phyloP scores from a whole-genome alignment of 2,797 vertebrate genomes.

The Miichthys miiuy region DNA sequence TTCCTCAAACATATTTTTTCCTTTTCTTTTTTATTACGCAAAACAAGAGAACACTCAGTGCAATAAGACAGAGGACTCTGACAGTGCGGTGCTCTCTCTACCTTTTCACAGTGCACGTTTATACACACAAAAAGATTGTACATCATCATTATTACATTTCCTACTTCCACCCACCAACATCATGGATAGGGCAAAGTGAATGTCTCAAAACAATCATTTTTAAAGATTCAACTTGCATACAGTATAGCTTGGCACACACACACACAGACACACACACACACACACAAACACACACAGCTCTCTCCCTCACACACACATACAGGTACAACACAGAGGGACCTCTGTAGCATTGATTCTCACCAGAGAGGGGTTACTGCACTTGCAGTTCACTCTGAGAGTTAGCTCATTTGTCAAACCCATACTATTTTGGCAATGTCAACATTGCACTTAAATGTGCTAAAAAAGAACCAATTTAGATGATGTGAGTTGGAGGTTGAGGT shows the following conservation, averaged over 20 bases:
- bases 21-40: conserved; percentile 73
- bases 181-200: conserved; percentile 89
- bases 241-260: conserved; percentile 81
- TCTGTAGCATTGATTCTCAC: conserved; percentile 68
- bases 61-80: conserved; percentile 97
- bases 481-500: conserved; percentile 79
- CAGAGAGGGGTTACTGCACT: conserved; percentile 76
- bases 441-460: conserved; percentile 82
- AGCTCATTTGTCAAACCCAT: conserved; percentile 69
- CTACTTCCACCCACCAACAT: conserved; percentile 84
- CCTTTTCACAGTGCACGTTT: conserved; percentile 96
- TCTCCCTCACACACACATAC: conserved; percentile 64
- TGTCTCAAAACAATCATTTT: conserved; percentile 91
- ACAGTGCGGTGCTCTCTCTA: conserved; percentile 91
- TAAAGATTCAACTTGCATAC: conserved; percentile 82
- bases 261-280: conserved; percentile 50
- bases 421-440: conserved; percentile 80
- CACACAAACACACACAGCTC: conserved; percentile 50
- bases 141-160: conserved; percentile 90
- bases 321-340: conserved; percentile 70
- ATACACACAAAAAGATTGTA: conserved; percentile 95
- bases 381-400: conserved; percentile 62
- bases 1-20: conserved; percentile 79
- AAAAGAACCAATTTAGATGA: conserved; percentile 77
- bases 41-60: conserved; percentile 93